Conservation (phyloP, 2,888 invertebrate genomes). For the Thera obeliscata region DNA sequence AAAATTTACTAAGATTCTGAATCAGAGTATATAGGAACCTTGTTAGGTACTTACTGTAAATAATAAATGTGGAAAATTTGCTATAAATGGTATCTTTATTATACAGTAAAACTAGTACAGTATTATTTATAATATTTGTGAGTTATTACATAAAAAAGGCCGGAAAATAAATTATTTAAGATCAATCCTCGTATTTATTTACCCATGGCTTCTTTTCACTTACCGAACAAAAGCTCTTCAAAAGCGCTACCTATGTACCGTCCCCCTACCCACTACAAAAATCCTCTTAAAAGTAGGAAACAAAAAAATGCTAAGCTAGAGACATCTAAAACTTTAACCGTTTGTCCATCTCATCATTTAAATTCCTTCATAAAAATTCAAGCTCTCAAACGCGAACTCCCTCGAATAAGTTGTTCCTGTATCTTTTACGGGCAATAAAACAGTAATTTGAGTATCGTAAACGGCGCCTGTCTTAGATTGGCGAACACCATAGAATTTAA, state of each 20-base stretch:
- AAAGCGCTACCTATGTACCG: too few species aligned
- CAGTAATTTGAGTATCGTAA: conserved; percentile 78
- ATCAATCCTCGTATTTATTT: conserved; percentile 52
- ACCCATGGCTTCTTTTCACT: background rate
- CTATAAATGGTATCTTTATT: conserved; percentile 70
- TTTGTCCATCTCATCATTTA: conserved; percentile 30
- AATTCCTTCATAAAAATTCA: conserved; percentile 37
- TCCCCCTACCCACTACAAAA: background rate
- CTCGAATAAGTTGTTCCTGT: conserved; percentile 59
- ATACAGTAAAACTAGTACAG: conserved; percentile 68
- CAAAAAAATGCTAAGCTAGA: background rate
- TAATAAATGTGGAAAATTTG: conserved; percentile 62
- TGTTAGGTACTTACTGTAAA: conserved; percentile 43
- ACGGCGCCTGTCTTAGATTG: conserved; percentile 78
- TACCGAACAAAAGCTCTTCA: background rate
- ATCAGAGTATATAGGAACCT: background rate
- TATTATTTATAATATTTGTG: conserved; percentile 59
- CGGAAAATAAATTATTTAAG: conserved; percentile 83
- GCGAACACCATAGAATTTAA: conserved; percentile 81
- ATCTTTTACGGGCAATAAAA: conserved; percentile 77
- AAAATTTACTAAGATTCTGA: too few species aligned
- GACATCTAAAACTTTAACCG: background rate
- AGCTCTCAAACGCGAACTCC: conserved; percentile 41
- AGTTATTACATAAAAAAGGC: conserved; percentile 80
- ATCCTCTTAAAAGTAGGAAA: background rate